Evolutionary conservation across 1,140 invertebrate species (phyloP), one percentile per base, ranked within the genome.

Genomic region (Wiebesia pumilae): DNA sequence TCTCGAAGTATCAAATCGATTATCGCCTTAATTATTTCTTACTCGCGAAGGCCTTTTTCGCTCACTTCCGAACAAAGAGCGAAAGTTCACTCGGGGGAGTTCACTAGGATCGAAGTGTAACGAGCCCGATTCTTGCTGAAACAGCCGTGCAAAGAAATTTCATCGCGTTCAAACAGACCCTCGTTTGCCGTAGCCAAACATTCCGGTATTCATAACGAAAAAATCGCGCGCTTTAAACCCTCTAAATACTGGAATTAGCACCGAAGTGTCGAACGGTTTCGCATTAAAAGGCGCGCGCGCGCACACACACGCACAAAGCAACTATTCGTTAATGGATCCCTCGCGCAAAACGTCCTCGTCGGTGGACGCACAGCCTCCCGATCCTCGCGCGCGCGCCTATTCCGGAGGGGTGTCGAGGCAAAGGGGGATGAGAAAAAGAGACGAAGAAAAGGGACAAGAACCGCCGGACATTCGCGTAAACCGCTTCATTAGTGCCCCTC

Each of bases 381-480:
- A 35, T 71, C 33, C 30, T 71, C 30, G n/a, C 43, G 6, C 14
- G 6, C 43, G 43, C 14, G 43, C 58, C 12, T 58, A 16, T 6
- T 16, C 3, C 54, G 54, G 19, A 16, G 19, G 16, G 19, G 54
- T 35, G 79, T 7, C 47, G 30, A n/a, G 12, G 27, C 47, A 62
- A 14, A 43, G 33, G 16, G 24, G 30, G 51, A 40, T 24, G 79
- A n/a, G 7, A 40, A 14, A 19, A 43, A 7, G 2, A 16, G 38
- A 67, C 30, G 24, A 81, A 67, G 16, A 40, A 81, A 81, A 47
- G 14, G 27, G 14, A 62, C 27, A 40, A 7, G n/a, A 14, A 10
- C 24, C 3, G 51, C 21, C 16, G 58, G 24, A 62, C 24, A 51
- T 51, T 82, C 81, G 67, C 81, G 24, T 65, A 81, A 81, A 81